Percentiles rank a stretch among this genome's conserved stretches.
These are phyloP conservation scores for Podarcis raffonei DNA, from an alignment of 2,113 vertebrate species.

Conservation along the genomic window DNA sequence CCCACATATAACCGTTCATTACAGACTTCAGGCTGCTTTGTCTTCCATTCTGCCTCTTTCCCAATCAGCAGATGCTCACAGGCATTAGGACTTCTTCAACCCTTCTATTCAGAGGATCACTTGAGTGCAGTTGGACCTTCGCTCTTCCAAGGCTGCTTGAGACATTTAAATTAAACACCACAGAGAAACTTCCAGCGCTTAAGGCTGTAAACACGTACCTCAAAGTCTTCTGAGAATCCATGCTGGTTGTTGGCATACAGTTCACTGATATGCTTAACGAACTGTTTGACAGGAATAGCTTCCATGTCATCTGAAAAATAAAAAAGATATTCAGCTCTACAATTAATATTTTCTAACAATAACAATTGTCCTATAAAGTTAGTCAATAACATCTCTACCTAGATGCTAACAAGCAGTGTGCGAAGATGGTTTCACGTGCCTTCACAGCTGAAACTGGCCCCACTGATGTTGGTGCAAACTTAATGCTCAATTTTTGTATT, in stretches of 20 bases:
- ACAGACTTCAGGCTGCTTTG: neutral
- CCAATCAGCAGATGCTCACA: neutral
- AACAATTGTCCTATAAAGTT: neutral
- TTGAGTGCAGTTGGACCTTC: neutral
- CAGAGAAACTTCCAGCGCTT: slow-evolving; percentile 38
- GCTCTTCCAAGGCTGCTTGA: neutral
- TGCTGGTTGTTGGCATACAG: slow-evolving; percentile 91
- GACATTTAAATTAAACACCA: neutral
- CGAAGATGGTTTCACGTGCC: neutral
- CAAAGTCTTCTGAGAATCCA: slow-evolving; percentile 92
- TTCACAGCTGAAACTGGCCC: neutral
- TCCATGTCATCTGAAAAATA: slow-evolving; percentile 90
- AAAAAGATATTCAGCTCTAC: slow-evolving; percentile 56
- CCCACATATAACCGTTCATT: neutral
- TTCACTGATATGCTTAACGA: slow-evolving; percentile 89
- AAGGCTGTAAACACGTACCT: slow-evolving; percentile 80
- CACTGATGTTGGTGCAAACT: neutral
- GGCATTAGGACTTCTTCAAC: neutral
- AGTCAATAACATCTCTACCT: neutral
- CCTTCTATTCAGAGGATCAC: neutral
- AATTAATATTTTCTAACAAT: neutral
- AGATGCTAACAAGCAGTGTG: neutral
- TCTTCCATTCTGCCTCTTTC: neutral
- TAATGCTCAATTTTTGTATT: neutral
- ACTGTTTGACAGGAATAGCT: slow-evolving; percentile 91